Evolutionary conservation across 2,113 vertebrate genomes (phyloP).

Genomic region (Eolophus roseicapilla): DNA sequence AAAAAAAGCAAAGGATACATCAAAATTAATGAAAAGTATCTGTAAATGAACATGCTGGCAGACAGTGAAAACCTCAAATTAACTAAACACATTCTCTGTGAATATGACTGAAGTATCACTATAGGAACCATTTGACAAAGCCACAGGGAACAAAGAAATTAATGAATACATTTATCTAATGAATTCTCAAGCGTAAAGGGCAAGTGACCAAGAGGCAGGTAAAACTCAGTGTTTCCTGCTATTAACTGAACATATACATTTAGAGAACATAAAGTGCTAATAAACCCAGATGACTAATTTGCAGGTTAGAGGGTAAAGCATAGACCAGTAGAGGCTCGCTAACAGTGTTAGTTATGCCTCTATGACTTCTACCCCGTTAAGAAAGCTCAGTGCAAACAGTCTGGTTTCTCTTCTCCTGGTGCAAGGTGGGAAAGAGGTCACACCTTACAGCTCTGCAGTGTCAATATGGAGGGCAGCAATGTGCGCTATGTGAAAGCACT

Average conservation of each 20-base stretch:
- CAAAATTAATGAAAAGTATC: background rate
- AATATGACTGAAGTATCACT: background rate
- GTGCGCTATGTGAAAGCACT: background rate
- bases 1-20: background rate
- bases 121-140: constrained; percentile 29
- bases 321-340: background rate
- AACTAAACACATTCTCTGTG: constrained; percentile 4
- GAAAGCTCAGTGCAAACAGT: background rate
- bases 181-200: background rate
- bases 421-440: background rate
- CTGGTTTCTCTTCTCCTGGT: background rate
- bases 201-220: background rate
- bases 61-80: background rate
- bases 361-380: background rate
- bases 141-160: background rate
- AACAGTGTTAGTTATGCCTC: background rate
- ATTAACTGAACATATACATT: background rate
- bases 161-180: background rate
- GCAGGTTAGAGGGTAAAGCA: background rate
- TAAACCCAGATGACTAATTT: background rate
- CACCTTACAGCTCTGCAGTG: background rate
- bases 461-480: background rate
- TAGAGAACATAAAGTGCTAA: background rate
- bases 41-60: background rate
- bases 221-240: background rate